Evolutionary conservation across 2,888 invertebrate species (phyloP).

Genomic region (Trichogramma dendrolimi): DNA sequence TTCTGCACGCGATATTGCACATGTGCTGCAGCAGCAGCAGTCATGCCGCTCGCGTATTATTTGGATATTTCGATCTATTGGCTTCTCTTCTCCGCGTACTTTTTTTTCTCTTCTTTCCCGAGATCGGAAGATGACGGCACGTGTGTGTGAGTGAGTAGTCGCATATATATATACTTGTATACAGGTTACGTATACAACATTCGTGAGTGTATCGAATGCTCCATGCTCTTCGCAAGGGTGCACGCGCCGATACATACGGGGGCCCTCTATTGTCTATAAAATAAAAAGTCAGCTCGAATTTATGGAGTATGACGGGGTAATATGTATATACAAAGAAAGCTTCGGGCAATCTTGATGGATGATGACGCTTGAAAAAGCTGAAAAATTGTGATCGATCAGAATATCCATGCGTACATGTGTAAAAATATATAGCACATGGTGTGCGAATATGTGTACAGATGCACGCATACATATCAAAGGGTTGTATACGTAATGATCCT

Average conservation of each 20-base stretch:
- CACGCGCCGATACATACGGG: conserved; percentile 13
- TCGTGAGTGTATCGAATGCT: conserved; percentile 12
- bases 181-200: neutral
- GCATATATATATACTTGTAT: no score
- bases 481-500: no score
- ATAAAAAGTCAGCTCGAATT: conserved; percentile 8
- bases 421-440: no score
- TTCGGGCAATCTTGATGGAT: conserved; percentile 30
- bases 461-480: no score
- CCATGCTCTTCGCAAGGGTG: neutral
- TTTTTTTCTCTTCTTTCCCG: no score
- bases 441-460: no score
- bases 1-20: conserved; percentile 21
- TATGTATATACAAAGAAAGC: conserved; percentile 8
- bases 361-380: conserved; percentile 25
- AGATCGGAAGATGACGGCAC: no score
- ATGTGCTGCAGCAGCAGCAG: conserved; percentile 7
- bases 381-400: conserved; percentile 32
- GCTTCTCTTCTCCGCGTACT: no score
- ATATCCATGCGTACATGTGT: no score
- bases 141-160: no score
- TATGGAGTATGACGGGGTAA: conserved; percentile 1
- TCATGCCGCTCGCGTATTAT: conserved; percentile 3
- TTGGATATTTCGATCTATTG: conserved; percentile 14
- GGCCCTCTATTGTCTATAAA: conserved; percentile 21